phyloP scores from a whole-genome alignment of 2,888 invertebrate genomes.

The Macrosiphum euphorbiae region DNA sequence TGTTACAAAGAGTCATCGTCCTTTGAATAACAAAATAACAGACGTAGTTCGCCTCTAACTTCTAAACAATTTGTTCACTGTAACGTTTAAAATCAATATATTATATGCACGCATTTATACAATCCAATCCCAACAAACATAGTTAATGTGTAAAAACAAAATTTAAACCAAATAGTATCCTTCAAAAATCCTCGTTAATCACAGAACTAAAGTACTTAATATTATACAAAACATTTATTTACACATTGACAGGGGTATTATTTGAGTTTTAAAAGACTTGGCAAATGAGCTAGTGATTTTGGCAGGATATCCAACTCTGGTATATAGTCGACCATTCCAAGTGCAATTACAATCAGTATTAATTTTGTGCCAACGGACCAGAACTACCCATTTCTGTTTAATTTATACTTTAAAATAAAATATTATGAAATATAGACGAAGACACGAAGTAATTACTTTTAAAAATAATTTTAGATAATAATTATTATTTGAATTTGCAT shows the following conservation, averaged over 20 bases:
- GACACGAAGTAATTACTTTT: not conserved
- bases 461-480: not conserved
- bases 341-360: slow-evolving; percentile 26
- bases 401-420: not conserved
- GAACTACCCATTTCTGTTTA: not conserved
- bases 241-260: slow-evolving; percentile 26
- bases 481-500: not conserved
- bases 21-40: not conserved
- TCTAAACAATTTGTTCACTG: not conserved
- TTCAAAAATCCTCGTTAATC: not conserved
- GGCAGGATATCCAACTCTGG: slow-evolving; percentile 7
- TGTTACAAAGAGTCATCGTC: not conserved
- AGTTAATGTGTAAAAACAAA: not conserved
- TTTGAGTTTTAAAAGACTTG: slow-evolving; percentile 45
- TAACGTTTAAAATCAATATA: not conserved
- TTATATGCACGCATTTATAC: not conserved
- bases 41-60: not conserved
- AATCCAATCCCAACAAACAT: not conserved
- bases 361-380: slow-evolving; percentile 39
- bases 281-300: slow-evolving; percentile 48
- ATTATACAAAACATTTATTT: slow-evolving; percentile 30
- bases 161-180: not conserved
- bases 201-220: not conserved
- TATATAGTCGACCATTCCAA: not conserved
- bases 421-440: not conserved